A percentile compares a stretch with the other conserved stretches of the same genome.
phyloP scores from a whole-genome alignment of 2,888 invertebrate genomes.

The Caenorhabditis sp. region DNA sequence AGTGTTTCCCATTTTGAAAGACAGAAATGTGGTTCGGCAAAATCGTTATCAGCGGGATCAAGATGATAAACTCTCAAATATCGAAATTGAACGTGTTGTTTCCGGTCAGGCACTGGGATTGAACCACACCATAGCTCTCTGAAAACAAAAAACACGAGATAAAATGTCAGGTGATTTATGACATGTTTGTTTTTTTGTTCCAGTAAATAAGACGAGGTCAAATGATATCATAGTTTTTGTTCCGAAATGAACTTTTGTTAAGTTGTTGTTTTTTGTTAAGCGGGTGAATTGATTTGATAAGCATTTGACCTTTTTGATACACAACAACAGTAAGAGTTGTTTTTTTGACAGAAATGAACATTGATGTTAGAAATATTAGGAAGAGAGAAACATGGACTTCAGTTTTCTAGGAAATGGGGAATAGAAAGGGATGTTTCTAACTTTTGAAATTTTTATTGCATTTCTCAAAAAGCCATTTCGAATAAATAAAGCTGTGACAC shows the following conservation, averaged over 20 bases:
- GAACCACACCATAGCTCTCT: constrained; percentile 19
- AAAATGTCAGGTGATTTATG: constrained; percentile 1
- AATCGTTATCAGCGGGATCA: constrained; percentile 24
- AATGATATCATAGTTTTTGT: neutral
- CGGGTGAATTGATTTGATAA: no score
- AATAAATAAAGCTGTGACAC: no score
- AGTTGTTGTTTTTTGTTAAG: no score
- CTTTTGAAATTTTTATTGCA: no score
- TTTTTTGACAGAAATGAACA: no score
- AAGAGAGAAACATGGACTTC: no score
- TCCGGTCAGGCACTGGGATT: constrained; percentile 10
- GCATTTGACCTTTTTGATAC: no score
- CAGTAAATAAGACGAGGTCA: neutral
- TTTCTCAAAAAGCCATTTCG: no score
- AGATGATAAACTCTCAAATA: constrained; percentile 27
- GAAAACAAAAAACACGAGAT: constrained; percentile 9
- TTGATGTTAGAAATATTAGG: no score
- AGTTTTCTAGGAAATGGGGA: no score
- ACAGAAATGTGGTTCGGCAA: constrained; percentile 19
- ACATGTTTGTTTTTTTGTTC: neutral
- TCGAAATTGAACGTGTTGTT: constrained; percentile 24
- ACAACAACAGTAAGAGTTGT: no score
- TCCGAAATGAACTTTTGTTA: neutral
- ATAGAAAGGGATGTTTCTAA: no score
- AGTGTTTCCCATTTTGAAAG: constrained; percentile 48